phyloP scores from a whole-genome alignment of 2,888 invertebrate genomes.

The Aquatica leii region DNA sequence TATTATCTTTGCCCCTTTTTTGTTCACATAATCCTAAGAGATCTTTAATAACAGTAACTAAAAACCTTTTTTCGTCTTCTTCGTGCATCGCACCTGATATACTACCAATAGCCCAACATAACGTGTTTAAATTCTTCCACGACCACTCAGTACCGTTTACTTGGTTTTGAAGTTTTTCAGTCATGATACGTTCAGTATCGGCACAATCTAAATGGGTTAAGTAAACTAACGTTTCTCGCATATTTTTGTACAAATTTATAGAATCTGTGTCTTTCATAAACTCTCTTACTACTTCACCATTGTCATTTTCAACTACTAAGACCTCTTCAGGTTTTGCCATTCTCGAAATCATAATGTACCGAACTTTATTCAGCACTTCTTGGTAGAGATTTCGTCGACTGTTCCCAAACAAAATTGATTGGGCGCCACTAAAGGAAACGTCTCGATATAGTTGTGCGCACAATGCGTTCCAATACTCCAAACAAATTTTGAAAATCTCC shows the following conservation, averaged over 20 bases:
- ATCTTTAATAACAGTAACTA: constrained; percentile 99
- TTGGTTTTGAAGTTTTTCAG: constrained; percentile 96
- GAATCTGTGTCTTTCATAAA: constrained; percentile 99
- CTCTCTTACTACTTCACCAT: constrained; percentile 98
- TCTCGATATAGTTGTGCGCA: constrained; percentile 93
- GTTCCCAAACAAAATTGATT: constrained; percentile 52
- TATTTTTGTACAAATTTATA: constrained; percentile 98
- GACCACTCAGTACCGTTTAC: constrained; percentile 99
- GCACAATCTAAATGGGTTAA: constrained; percentile 97
- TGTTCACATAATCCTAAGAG: constrained; percentile 94
- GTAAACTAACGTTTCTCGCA: constrained; percentile 97
- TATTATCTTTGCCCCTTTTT: constrained; percentile 98
- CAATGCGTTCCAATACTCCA: constrained; percentile 98
- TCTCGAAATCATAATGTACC: constrained; percentile 97
- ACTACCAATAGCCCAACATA: constrained; percentile 98
- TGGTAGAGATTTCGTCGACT: constrained; percentile 77
- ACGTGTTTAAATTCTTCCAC: constrained; percentile 99
- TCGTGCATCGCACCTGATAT: constrained; percentile 99
- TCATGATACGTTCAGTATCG: constrained; percentile 99
- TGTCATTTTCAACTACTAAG: constrained; percentile 98
- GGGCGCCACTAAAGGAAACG: constrained; percentile 65
- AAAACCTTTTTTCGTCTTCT: constrained; percentile 98
- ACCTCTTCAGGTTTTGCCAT: constrained; percentile 99
- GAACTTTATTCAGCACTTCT: constrained; percentile 84
- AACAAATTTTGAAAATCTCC: constrained; percentile 99